Conservation (phyloP, 64 coral and sea anemone genomes). For the Dendronephthya gigantea region DNA sequence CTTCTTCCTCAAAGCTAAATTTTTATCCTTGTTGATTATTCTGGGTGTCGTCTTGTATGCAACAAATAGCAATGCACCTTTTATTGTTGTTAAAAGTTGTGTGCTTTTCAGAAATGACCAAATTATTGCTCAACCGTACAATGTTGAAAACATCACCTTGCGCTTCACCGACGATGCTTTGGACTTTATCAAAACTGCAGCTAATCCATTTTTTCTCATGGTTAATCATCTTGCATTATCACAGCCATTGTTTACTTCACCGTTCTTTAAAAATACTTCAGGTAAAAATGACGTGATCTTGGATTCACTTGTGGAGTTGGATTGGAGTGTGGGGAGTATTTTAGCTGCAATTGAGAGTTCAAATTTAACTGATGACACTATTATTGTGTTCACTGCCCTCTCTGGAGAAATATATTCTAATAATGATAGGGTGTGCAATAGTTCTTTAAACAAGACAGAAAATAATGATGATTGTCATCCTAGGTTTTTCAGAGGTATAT, state of each 20-base stretch:
- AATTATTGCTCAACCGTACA: constrained; percentile 72
- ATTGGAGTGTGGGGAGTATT: constrained; percentile 89
- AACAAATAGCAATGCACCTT: constrained; percentile 22
- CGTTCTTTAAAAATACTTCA: constrained; percentile 31
- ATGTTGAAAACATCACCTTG: constrained; percentile 62
- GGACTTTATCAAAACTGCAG: constrained; percentile 41
- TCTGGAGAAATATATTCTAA: neutral
- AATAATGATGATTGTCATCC: too few species aligned
- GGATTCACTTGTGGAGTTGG: constrained; percentile 55
- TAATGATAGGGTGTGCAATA: neutral
- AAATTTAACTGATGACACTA: constrained; percentile 40
- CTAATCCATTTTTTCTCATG: constrained; percentile 64
- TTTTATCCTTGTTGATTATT: constrained; percentile 16
- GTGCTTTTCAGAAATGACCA: constrained; percentile 51
- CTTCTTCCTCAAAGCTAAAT: neutral
- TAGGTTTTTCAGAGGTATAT: too few species aligned
- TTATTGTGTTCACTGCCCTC: constrained; percentile 51
- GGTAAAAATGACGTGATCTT: constrained; percentile 13
- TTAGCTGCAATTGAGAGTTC: constrained; percentile 22
- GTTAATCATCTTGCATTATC: constrained; percentile 55
- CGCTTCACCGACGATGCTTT: constrained; percentile 69
- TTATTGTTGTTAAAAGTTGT: constrained; percentile 59
- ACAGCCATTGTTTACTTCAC: constrained; percentile 48
- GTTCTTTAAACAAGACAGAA: too few species aligned
- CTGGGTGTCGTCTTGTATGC: constrained; percentile 29